These are phyloP conservation scores for Drosophila stalkeri DNA, from an alignment of 2,888 invertebrate species.

Conservation along the genomic window DNA sequence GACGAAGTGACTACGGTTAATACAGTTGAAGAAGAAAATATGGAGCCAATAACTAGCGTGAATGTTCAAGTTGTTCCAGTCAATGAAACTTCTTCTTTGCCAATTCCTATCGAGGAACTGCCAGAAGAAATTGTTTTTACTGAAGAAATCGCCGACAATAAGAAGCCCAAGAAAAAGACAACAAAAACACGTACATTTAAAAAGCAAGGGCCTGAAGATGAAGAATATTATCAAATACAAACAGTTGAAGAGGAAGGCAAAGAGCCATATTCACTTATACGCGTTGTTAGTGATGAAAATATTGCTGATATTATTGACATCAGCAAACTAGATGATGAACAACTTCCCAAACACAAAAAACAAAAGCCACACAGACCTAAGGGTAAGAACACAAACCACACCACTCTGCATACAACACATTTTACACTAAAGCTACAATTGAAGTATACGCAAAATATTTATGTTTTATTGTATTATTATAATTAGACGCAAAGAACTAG, in stretches of 20 bases:
- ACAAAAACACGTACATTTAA: constrained; percentile 86
- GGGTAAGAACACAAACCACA: constrained; percentile 82
- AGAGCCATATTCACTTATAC: constrained; percentile 84
- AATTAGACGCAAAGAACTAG: not conserved
- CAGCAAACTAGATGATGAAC: constrained; percentile 83
- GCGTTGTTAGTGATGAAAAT: constrained; percentile 84
- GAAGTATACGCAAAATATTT: constrained; percentile 53
- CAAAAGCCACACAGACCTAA: constrained; percentile 79
- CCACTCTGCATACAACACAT: constrained; percentile 66
- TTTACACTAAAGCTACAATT: constrained; percentile 37
- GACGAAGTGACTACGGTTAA: constrained; percentile 85
- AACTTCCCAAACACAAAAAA: constrained; percentile 74
- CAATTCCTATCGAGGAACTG: constrained; percentile 80
- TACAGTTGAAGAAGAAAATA: constrained; percentile 82
- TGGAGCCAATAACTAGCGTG: constrained; percentile 79
- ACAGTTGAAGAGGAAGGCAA: constrained; percentile 86
- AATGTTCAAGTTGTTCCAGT: constrained; percentile 74
- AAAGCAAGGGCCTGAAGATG: constrained; percentile 82
- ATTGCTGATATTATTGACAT: constrained; percentile 83
- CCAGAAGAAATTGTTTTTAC: constrained; percentile 82
- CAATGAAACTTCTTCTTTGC: constrained; percentile 74
- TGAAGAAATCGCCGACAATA: constrained; percentile 81
- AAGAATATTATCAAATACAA: constrained; percentile 85
- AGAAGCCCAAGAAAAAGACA: constrained; percentile 82
- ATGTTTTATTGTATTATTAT: constrained; percentile 5